Conservation (phyloP, 2,888 invertebrate species). For the Metopia argyrocephala region DNA sequence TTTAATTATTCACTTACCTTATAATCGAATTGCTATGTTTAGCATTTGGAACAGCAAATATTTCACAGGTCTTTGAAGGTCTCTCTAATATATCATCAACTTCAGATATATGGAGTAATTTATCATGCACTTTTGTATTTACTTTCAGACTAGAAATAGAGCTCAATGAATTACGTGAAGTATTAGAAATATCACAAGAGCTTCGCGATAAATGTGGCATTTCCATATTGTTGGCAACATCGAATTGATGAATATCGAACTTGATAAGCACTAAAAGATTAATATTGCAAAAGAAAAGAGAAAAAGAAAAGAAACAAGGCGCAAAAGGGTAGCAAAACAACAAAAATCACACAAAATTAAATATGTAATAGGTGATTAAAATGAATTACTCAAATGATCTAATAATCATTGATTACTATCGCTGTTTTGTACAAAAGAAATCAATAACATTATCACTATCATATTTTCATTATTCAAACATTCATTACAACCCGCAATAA, state of each 20-base stretch:
- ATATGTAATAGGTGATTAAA: slow-evolving; percentile 8
- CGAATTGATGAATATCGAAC: slow-evolving; percentile 78
- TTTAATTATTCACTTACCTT: slow-evolving; percentile 72
- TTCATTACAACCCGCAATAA: no score
- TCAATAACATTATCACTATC: no score
- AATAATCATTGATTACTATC: no score
- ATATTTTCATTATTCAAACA: no score
- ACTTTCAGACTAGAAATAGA: slow-evolving; percentile 71
- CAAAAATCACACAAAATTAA: slow-evolving; percentile 64
- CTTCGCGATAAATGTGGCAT: slow-evolving; percentile 25
- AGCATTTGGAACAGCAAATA: slow-evolving; percentile 74
- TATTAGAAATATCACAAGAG: slow-evolving; percentile 43
- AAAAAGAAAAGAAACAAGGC: slow-evolving; percentile 55
- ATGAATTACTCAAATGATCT: not conserved
- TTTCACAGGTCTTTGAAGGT: slow-evolving; percentile 66
- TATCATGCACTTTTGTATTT: slow-evolving; percentile 67
- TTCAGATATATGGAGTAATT: slow-evolving; percentile 71
- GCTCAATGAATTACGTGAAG: slow-evolving; percentile 70
- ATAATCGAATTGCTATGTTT: slow-evolving; percentile 76
- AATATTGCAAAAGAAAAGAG: slow-evolving; percentile 45
- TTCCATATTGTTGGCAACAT: slow-evolving; percentile 57
- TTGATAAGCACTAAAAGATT: slow-evolving; percentile 78
- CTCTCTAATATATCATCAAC: slow-evolving; percentile 71
- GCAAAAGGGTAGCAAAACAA: slow-evolving; percentile 63
- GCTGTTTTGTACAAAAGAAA: no score